Conservation (phyloP, 1,140 invertebrate genomes). For the Drusus annulatus region DNA sequence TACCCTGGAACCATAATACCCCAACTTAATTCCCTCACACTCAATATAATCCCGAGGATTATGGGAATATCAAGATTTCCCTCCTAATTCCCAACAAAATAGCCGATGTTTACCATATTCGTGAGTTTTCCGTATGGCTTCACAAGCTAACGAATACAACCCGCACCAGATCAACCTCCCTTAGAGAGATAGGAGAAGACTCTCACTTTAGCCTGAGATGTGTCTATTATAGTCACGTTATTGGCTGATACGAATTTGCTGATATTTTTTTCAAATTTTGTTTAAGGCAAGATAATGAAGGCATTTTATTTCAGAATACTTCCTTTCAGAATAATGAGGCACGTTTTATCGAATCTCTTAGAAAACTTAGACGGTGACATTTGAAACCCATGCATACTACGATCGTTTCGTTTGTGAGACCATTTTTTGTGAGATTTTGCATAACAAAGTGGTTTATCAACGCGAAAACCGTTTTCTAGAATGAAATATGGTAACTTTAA, state of each 20-base stretch:
- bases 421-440: too few species aligned
- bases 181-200: background rate
- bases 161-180: conserved; percentile 7
- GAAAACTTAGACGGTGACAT: background rate
- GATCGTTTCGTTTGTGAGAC: too few species aligned
- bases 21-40: conserved; percentile 6
- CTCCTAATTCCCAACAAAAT: conserved; percentile 20
- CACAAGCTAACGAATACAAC: background rate
- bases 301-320: too few species aligned
- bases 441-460: too few species aligned
- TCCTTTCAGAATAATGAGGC: too few species aligned
- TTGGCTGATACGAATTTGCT: background rate
- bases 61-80: conserved; percentile 21
- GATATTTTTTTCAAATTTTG: too few species aligned
- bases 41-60: conserved; percentile 16
- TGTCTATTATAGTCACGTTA: background rate
- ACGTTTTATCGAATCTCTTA: background rate
- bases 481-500: too few species aligned
- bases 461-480: too few species aligned
- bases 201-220: background rate
- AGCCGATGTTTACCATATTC: conserved; percentile 20
- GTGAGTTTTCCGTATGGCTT: conserved; percentile 2
- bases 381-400: background rate
- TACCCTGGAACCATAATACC: background rate
- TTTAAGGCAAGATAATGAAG: too few species aligned